Evolutionary conservation across 2,888 invertebrate species (phyloP), one percentile per base, ranked within the genome.

Genomic region (Oligia fasciuncula): DNA sequence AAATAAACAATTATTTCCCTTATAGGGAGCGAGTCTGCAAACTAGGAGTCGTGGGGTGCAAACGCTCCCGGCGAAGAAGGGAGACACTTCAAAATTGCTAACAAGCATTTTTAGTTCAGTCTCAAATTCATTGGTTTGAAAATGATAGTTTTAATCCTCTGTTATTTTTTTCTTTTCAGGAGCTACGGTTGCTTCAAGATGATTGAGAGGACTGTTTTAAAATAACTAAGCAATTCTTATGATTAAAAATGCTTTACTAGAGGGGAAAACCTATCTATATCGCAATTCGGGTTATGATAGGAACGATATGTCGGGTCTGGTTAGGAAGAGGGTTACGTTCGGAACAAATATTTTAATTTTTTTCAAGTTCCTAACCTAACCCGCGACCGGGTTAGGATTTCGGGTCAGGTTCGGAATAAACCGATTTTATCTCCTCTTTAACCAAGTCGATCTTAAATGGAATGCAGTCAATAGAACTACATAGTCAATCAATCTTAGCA

Each of bases 1-100:
- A 95, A 95, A 95, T 96, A 96, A 97, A 96, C 97, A 97, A 96
- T 97, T 96, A 96, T 96, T 96, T 96, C 94, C 93, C 91, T 89
- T 90, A 92, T 90, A 91, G 93, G 94, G 93, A 91, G 91, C 92
- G 90, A 91, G 92, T 92, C 92, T 91, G 94, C 92, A 92, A 92
- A 93, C 89, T 83, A 84, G 88, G 90, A 92, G 91, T 91, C 86
- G 92, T 93, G 91, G 96, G 96, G 95, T 91, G 92, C 85, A 79
- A 46, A 46, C 84, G 86, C 83, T 46, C 77, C 76, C 43, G 11
- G 46, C 29, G 80, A 79, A 92, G 35, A 92, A 90, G 83, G 91
- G 77, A 60, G 93, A 80, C 92, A 74, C 69, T 66, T 23, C 43
- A 49, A 79, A 83, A 83, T 67, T 82, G 46, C 23, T 54, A 49